Evolutionary conservation across 1,140 invertebrate species (phyloP).

Genomic region (Globodera rostochiensis): DNA sequence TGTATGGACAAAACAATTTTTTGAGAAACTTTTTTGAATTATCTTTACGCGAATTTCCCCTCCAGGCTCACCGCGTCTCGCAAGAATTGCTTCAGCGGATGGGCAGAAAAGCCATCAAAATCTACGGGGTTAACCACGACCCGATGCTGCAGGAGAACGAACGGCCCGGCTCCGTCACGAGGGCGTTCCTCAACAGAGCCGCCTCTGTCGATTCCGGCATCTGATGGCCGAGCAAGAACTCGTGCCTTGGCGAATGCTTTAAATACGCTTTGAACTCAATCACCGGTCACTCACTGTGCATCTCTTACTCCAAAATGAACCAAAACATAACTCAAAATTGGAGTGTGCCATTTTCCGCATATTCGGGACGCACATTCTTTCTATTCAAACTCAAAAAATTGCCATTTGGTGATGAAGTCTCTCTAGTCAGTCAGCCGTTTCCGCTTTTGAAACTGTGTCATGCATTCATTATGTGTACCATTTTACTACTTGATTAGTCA

Average conservation of each 20-base stretch:
- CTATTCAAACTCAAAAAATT: too few relatives aligned
- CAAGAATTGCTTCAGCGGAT: constrained; percentile 87
- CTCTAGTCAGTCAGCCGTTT: too few relatives aligned
- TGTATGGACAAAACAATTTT: not conserved
- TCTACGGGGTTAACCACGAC: constrained; percentile 79
- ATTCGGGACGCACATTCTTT: too few relatives aligned
- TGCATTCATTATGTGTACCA: not conserved
- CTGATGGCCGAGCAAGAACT: constrained; percentile 27
- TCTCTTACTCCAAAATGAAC: too few relatives aligned
- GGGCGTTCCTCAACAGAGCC: constrained; percentile 62
- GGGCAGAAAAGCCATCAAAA: constrained; percentile 93
- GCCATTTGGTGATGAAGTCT: too few relatives aligned
- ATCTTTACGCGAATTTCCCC: too few relatives aligned
- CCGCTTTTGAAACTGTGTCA: too few relatives aligned
- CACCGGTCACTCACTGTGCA: too few relatives aligned
- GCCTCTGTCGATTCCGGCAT: constrained; percentile 63
- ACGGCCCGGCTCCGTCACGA: constrained; percentile 59
- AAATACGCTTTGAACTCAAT: not conserved
- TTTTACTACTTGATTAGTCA: too few relatives aligned
- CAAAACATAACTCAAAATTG: too few relatives aligned
- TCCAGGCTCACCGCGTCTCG: constrained; percentile 81
- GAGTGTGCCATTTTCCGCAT: too few relatives aligned
- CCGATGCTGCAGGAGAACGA: constrained; percentile 62
- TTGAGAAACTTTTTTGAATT: too few relatives aligned
- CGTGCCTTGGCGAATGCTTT: not conserved